A percentile compares a stretch with the other conserved stretches of the same genome.
These are phyloP conservation scores for Sander vitreus DNA, from an alignment of 2,113 vertebrate genomes.

Conservation along the genomic window DNA sequence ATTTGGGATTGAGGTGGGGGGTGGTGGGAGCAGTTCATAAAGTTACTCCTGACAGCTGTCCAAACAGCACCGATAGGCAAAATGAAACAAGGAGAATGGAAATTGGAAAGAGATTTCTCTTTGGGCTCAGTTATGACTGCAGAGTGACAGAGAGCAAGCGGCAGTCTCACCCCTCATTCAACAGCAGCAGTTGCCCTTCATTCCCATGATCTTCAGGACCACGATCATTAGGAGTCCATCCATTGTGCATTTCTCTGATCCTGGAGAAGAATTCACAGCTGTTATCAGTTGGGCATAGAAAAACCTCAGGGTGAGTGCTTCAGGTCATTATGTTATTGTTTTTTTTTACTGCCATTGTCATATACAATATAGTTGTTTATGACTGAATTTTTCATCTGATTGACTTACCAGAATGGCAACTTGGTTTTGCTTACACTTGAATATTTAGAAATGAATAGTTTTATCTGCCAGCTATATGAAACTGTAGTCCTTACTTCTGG, in stretches of 20 bases:
- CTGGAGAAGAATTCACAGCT: conserved; percentile 11
- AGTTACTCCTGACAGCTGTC: conserved; percentile 37
- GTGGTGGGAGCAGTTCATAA: conserved; percentile 9
- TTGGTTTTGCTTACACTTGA: background rate
- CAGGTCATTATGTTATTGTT: background rate
- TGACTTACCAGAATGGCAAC: background rate
- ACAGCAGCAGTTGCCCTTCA: conserved; percentile 28
- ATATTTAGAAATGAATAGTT: background rate
- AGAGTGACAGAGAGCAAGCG: conserved; percentile 4
- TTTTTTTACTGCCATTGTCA: background rate
- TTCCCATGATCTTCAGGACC: conserved; percentile 1
- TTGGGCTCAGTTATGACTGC: conserved; percentile 6
- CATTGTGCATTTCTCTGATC: background rate
- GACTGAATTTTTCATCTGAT: too few species aligned
- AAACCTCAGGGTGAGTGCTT: conserved; percentile 7
- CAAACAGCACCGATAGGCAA: conserved; percentile 24
- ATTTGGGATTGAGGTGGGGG: background rate
- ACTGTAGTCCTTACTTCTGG: background rate
- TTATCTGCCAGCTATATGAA: background rate
- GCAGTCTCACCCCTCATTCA: conserved; percentile 31
- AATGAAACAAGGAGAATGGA: conserved; percentile 15
- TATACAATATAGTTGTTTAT: background rate
- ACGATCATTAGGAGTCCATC: background rate
- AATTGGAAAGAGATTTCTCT: conserved; percentile 26
- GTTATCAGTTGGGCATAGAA: background rate